Percentiles rank a stretch among this genome's conserved stretches.
Conservation (phyloP, 2,888 invertebrate genomes). For the Amaurobius ferox region DNA sequence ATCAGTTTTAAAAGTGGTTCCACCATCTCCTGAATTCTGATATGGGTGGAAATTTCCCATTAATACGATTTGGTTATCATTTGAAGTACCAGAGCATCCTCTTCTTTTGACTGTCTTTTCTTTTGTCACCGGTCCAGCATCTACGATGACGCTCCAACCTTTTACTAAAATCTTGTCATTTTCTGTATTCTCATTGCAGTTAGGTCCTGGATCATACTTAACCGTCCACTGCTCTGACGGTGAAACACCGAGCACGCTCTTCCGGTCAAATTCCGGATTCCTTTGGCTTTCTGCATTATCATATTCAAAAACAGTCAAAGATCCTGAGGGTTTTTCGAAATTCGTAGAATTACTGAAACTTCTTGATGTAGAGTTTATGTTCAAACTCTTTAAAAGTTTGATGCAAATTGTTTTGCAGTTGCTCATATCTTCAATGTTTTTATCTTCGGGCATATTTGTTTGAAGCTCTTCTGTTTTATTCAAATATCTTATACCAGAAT, state of each 20-base stretch:
- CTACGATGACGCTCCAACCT: slow-evolving; percentile 66
- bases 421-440: neutral
- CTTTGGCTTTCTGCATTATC: neutral
- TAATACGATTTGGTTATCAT: slow-evolving; percentile 21
- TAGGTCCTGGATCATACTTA: slow-evolving; percentile 43
- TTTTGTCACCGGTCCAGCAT: slow-evolving; percentile 47
- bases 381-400: neutral
- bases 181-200: slow-evolving; percentile 41
- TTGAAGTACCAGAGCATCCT: slow-evolving; percentile 7
- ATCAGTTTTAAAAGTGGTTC: neutral
- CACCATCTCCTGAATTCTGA: neutral
- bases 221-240: slow-evolving; percentile 43
- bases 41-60: neutral
- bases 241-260: slow-evolving; percentile 31
- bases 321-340: neutral
- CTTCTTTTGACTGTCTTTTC: slow-evolving; percentile 60
- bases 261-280: neutral
- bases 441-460: neutral
- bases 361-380: neutral
- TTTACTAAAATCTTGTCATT: slow-evolving; percentile 20
- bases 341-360: neutral
- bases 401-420: slow-evolving; percentile 9
- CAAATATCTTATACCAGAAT: neutral
- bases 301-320: neutral
- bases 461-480: neutral